Conservation (phyloP, 2,888 invertebrate species). For the Willowsia nigromaculata region DNA sequence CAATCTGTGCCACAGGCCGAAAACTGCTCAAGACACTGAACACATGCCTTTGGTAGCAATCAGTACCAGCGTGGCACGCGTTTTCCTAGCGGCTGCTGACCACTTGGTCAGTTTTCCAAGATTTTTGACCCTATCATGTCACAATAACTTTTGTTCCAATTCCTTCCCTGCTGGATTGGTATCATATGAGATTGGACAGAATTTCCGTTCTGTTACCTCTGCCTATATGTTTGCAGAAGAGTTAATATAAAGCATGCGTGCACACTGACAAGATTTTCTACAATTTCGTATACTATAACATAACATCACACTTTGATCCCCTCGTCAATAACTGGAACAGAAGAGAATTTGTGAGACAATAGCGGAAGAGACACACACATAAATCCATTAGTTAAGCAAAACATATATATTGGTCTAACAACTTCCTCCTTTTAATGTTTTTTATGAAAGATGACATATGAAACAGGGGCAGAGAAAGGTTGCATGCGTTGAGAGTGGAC, state of each 20-base stretch:
- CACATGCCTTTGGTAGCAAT: constrained; percentile 23
- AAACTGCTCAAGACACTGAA: constrained; percentile 41
- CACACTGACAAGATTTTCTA: too few relatives aligned
- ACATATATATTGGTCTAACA: constrained; percentile 65
- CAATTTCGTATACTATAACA: too few relatives aligned
- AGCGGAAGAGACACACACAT: constrained; percentile 57
- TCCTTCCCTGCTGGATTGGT: constrained; percentile 46
- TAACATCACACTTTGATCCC: too few relatives aligned
- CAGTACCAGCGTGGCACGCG: constrained; percentile 24
- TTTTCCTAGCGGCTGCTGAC: constrained; percentile 61
- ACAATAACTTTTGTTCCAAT: constrained; percentile 8
- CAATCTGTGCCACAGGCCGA: constrained; percentile 62
- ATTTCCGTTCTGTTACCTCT: constrained; percentile 56
- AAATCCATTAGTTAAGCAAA: constrained; percentile 70
- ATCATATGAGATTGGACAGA: constrained; percentile 38
- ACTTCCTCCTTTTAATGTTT: constrained; percentile 66
- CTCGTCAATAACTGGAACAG: constrained; percentile 38
- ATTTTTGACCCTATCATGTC: constrained; percentile 46
- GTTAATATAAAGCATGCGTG: too few relatives aligned
- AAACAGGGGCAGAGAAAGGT: constrained; percentile 30
- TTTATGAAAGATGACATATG: constrained; percentile 51
- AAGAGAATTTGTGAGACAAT: constrained; percentile 3
- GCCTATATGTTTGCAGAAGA: too few relatives aligned
- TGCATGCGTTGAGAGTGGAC: not conserved
- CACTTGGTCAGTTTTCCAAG: constrained; percentile 69